Evolutionary conservation across 2,888 invertebrate genomes (phyloP).

Genomic region (Drosophila cracens): DNA sequence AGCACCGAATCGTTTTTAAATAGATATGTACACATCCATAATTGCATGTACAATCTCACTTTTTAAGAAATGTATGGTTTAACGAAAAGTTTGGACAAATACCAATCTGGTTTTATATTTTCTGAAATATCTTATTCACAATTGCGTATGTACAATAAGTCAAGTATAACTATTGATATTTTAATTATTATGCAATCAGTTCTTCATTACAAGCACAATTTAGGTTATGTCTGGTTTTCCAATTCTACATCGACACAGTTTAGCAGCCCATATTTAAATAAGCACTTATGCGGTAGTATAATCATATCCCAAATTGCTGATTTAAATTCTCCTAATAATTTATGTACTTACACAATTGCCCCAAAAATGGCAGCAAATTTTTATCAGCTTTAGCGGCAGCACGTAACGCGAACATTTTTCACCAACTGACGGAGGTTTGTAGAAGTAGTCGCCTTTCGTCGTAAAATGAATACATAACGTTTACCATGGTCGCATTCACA

Average conservation of each 20-base stretch:
- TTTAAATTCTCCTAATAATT: not conserved
- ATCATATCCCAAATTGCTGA: not conserved
- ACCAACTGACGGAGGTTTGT: conserved; percentile 39
- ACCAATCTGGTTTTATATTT: not conserved
- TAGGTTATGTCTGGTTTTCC: conserved; percentile 57
- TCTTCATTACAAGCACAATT: conserved; percentile 15
- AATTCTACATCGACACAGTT: not conserved
- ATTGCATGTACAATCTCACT: not conserved
- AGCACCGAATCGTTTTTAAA: not conserved
- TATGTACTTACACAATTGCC: conserved; percentile 78
- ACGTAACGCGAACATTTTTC: conserved; percentile 78
- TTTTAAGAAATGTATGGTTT: not conserved
- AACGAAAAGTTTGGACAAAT: not conserved
- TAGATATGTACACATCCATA: not conserved
- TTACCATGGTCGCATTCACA: conserved; percentile 8
- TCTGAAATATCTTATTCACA: not conserved
- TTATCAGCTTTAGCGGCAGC: conserved; percentile 80
- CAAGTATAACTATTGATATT: not conserved
- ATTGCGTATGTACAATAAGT: not conserved
- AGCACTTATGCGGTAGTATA: not conserved
- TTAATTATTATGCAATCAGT: conserved; percentile 53
- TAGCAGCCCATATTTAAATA: not conserved
- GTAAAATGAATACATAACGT: conserved; percentile 18
- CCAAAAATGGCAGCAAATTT: conserved; percentile 76
- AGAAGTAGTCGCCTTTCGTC: conserved; percentile 8